Evolutionary conservation across 2,797 vertebrate species (phyloP).

Genomic region (Parauchenoglanis ngamensis): DNA sequence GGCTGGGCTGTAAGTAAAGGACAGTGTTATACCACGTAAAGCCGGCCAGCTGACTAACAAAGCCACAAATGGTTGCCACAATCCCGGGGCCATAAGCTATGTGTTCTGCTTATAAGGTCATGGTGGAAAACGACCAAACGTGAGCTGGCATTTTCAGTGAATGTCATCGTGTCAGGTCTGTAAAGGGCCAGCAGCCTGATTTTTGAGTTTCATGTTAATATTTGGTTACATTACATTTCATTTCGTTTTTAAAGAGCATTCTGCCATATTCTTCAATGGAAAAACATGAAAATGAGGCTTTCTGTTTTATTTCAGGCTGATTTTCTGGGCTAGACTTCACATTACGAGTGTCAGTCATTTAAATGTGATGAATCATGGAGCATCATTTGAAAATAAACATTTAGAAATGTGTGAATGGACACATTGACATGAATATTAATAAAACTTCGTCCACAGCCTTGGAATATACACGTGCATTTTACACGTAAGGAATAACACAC

Average conservation of each 20-base stretch:
- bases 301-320: background rate
- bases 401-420: background rate
- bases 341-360: background rate
- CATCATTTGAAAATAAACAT: background rate
- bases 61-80: constrained; percentile 24
- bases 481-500: background rate
- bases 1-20: constrained; percentile 42
- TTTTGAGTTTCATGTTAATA: background rate
- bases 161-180: constrained; percentile 15
- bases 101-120: constrained; percentile 51
- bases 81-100: constrained; percentile 36
- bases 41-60: constrained; percentile 44
- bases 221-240: background rate
- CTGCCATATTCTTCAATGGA: background rate
- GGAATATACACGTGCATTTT: background rate
- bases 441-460: background rate
- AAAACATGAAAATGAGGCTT: background rate
- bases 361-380: background rate
- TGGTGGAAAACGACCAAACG: constrained; percentile 35
- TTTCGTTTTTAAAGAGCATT: background rate
- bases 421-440: background rate
- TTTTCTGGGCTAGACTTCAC: constrained; percentile 1
- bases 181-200: constrained; percentile 8
- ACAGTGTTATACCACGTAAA: constrained; percentile 36
- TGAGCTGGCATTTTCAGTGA: constrained; percentile 48